phyloP scores from a whole-genome alignment of 2,888 invertebrate genomes.

The Lamproptera curius region DNA sequence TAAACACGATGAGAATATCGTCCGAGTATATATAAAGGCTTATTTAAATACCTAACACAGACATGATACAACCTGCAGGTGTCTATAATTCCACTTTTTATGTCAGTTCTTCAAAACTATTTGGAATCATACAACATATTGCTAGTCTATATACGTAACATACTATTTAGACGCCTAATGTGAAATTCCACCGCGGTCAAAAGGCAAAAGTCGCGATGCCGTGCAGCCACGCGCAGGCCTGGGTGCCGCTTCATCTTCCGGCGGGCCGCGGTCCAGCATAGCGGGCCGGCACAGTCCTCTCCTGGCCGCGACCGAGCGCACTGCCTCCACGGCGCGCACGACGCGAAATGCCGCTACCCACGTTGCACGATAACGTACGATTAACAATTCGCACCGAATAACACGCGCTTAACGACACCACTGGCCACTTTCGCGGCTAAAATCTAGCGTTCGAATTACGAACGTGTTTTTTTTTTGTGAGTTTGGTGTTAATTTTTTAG shows the following conservation, averaged over 20 bases:
- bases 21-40: not conserved
- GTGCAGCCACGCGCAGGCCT: conserved; percentile 22
- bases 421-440: too few relatives aligned
- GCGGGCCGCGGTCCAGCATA: conserved; percentile 36
- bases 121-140: too few relatives aligned
- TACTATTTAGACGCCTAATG: not conserved
- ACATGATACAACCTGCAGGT: too few relatives aligned
- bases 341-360: conserved; percentile 65
- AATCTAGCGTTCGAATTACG: too few relatives aligned
- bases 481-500: not conserved
- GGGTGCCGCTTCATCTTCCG: not conserved
- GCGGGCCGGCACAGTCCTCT: conserved; percentile 64
- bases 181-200: not conserved
- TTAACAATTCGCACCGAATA: conserved; percentile 59
- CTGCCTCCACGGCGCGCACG: conserved; percentile 69
- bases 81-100: too few relatives aligned
- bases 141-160: too few relatives aligned
- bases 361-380: conserved; percentile 59
- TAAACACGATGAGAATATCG: conserved; percentile 5
- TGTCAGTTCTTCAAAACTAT: too few relatives aligned
- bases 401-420: conserved; percentile 35
- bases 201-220: conserved; percentile 2
- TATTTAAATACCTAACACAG: not conserved
- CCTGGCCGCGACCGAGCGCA: conserved; percentile 73
- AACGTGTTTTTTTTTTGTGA: too few relatives aligned